Percentiles rank a stretch among this genome's conserved stretches.
These are phyloP conservation scores for Drosophila vallismaia DNA, from an alignment of 2,888 invertebrate genomes.

Conservation along the genomic window DNA sequence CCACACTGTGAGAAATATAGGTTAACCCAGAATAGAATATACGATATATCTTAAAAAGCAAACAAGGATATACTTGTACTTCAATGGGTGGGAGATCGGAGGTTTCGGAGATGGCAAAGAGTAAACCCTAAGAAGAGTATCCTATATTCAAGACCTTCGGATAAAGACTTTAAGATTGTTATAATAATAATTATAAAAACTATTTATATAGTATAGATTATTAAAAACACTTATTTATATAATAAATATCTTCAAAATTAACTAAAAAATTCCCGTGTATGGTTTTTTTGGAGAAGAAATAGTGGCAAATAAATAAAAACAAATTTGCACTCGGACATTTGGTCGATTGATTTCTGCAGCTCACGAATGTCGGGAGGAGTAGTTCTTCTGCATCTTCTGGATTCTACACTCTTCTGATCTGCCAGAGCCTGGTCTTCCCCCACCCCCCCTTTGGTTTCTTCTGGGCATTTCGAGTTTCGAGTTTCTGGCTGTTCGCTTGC, in stretches of 20 bases:
- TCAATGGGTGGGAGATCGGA: too few relatives aligned
- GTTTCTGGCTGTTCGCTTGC: constrained; percentile 53
- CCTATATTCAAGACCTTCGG: too few relatives aligned
- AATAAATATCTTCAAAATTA: neutral
- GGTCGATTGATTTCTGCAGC: constrained; percentile 71
- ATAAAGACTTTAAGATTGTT: too few relatives aligned
- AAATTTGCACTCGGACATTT: constrained; percentile 66
- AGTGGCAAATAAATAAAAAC: constrained; percentile 68
- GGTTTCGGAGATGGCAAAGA: too few relatives aligned
- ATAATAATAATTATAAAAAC: too few relatives aligned
- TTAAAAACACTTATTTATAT: too few relatives aligned
- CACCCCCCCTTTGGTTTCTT: neutral
- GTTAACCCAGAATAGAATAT: too few relatives aligned
- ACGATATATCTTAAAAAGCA: too few relatives aligned
- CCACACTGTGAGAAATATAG: neutral
- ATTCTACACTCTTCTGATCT: neutral
- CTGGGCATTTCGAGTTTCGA: neutral
- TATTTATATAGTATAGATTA: too few relatives aligned
- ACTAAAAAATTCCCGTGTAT: neutral
- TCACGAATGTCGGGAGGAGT: constrained; percentile 42
- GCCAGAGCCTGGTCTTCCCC: neutral
- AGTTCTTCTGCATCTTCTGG: constrained; percentile 16
- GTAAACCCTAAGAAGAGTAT: too few relatives aligned
- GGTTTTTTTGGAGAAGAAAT: neutral
- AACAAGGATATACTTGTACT: too few relatives aligned